phyloP scores from a whole-genome alignment of 2,113 vertebrate species.

The Campylomormyrus tamandua region DNA sequence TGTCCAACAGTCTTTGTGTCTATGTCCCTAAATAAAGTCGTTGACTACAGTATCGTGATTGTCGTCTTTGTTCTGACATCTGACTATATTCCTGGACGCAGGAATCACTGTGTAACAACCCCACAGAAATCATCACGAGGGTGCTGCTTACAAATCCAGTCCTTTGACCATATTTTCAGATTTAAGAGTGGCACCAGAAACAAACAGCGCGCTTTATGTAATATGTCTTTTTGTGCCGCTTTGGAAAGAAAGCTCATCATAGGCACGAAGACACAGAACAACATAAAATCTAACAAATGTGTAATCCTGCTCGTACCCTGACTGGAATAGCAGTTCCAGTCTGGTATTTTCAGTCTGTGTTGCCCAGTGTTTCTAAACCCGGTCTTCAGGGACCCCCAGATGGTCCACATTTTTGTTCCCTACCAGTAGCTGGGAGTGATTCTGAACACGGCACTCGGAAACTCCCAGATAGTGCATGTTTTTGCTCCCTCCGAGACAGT shows the following conservation, averaged over 20 bases:
- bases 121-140: background rate
- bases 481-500: background rate
- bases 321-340: background rate
- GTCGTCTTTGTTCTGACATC: background rate
- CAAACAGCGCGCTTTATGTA: background rate
- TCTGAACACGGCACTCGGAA: background rate
- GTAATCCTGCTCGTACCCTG: background rate
- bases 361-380: background rate
- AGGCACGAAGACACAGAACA: background rate
- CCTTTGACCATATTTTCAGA: background rate
- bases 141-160: background rate
- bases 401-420: background rate
- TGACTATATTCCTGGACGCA: background rate
- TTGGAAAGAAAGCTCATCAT: background rate
- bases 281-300: background rate
- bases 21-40: background rate
- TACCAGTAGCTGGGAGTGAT: background rate
- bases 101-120: background rate
- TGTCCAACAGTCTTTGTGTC: background rate
- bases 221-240: background rate
- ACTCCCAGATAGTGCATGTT: background rate
- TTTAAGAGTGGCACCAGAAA: background rate
- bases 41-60: background rate
- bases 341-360: background rate
- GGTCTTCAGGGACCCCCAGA: background rate